phyloP scores from a whole-genome alignment of 2,113 vertebrate species.

The Puma concolor region DNA sequence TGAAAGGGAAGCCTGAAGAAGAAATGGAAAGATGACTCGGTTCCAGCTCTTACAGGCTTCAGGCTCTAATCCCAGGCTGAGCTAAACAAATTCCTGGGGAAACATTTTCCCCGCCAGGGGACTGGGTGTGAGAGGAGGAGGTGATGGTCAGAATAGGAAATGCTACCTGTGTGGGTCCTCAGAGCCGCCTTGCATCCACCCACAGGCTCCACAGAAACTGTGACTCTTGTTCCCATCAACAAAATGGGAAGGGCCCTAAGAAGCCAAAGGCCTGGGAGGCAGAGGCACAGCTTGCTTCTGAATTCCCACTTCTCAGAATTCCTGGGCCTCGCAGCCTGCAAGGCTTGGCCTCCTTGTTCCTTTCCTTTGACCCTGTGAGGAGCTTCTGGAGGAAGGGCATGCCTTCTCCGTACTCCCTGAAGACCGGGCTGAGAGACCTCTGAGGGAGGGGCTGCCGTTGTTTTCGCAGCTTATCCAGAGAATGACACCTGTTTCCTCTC shows the following conservation, averaged over 20 bases:
- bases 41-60: conserved; percentile 36
- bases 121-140: background rate
- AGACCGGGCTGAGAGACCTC: background rate
- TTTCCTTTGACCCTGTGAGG: background rate
- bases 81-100: conserved; percentile 1
- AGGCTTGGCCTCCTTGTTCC: background rate
- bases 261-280: background rate
- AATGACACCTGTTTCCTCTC: conserved; percentile 43
- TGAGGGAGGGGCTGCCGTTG: background rate
- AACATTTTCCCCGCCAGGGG: background rate
- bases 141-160: background rate
- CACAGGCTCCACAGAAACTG: background rate
- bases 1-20: background rate
- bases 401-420: background rate
- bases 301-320: background rate
- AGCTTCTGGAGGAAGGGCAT: background rate
- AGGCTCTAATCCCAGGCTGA: background rate
- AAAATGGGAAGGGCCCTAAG: background rate
- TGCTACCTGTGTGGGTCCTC: background rate
- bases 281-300: background rate
- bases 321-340: background rate
- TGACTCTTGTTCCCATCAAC: accelerated
- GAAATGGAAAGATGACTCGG: background rate
- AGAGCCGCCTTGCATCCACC: background rate
- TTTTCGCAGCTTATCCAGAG: background rate